A percentile compares a stretch with the other conserved stretches of the same genome.
phyloP scores from a whole-genome alignment of 2,888 invertebrate species.

The Mayetiola destructor region DNA sequence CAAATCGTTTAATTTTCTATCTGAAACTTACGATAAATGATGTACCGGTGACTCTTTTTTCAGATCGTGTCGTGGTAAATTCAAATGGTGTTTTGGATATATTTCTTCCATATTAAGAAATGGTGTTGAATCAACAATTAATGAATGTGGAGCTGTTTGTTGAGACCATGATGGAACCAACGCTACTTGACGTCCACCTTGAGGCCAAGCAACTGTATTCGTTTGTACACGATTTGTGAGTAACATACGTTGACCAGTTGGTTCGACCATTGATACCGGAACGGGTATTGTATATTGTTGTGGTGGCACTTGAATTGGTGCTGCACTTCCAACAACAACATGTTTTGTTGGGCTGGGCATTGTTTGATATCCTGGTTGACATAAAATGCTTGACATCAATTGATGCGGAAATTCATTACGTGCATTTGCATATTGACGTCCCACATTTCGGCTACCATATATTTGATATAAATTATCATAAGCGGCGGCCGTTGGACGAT shows the following conservation, averaged over 20 bases:
- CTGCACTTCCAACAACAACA: slow-evolving; percentile 40
- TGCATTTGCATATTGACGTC: slow-evolving; percentile 49
- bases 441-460: slow-evolving; percentile 53
- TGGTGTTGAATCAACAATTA: slow-evolving; percentile 61
- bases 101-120: slow-evolving; percentile 48
- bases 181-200: slow-evolving; percentile 55
- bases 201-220: slow-evolving; percentile 36
- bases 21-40: slow-evolving; percentile 32
- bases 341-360: slow-evolving; percentile 47
- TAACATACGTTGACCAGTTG: slow-evolving; percentile 65
- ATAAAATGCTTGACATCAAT: slow-evolving; percentile 84
- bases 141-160: slow-evolving; percentile 52
- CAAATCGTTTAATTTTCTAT: neutral
- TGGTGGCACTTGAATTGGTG: slow-evolving; percentile 47
- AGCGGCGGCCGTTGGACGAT: slow-evolving; percentile 57
- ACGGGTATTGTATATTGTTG: slow-evolving; percentile 56
- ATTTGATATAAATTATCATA: slow-evolving; percentile 54
- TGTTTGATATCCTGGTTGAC: slow-evolving; percentile 81
- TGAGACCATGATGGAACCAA: slow-evolving; percentile 76
- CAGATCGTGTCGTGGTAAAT: slow-evolving; percentile 42
- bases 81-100: slow-evolving; percentile 44
- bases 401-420: slow-evolving; percentile 79
- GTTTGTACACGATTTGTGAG: slow-evolving; percentile 42
- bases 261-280: slow-evolving; percentile 86
- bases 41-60: slow-evolving; percentile 42